Base-by-base conservation (phyloP, 2,113 vertebrate species). In the Lophius piscatorius region DNA sequence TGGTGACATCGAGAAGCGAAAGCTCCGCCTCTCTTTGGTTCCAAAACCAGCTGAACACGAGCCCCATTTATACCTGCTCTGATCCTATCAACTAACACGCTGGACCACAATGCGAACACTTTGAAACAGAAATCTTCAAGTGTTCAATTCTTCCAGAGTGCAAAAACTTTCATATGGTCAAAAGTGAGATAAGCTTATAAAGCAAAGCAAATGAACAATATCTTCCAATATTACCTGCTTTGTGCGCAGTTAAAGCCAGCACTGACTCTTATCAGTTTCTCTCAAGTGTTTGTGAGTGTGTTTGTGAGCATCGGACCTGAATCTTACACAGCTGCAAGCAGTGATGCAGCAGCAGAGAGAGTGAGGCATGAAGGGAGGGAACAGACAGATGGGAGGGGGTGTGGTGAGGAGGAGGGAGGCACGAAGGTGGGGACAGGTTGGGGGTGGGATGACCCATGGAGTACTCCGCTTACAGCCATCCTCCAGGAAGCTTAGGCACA, bases 41-140 rank as follows among this genome's bases (percentile, higher is more conserved):
- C 60, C 47, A 63, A 23, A 82, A 55, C 73, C 82, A 76, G 44
- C 76, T 82, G 50, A 84, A 62, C 18, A 70, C 51, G 14, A 69
- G 63, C 42, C 82, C 79, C 76, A 85, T 84, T 31, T 35, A 13
- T 23, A 5, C 50, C 12, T 13, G 4, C 24, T 40, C 11, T 46
- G 57, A 58, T 36, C 17, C 45, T 35, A 36, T n/a, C n/a, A n/a
- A n/a, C n/a, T n/a, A n/a, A n/a, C n/a, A n/a, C n/a, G n/a, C n/a
- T n/a, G n/a, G n/a, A n/a, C n/a, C n/a, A n/a, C n/a, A n/a, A n/a
- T n/a, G n/a, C n/a, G n/a, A n/a, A n/a, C n/a, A n/a, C n/a, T n/a
- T n/a, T n/a, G n/a, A n/a, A n/a, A n/a, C n/a, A n/a, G n/a, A n/a
- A n/a, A n/a, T n/a, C n/a, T n/a, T n/a, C n/a, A n/a, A n/a, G n/a